Evolutionary conservation across 2,888 invertebrate genomes (phyloP).

Genomic region (Lamellibrachia columna): DNA sequence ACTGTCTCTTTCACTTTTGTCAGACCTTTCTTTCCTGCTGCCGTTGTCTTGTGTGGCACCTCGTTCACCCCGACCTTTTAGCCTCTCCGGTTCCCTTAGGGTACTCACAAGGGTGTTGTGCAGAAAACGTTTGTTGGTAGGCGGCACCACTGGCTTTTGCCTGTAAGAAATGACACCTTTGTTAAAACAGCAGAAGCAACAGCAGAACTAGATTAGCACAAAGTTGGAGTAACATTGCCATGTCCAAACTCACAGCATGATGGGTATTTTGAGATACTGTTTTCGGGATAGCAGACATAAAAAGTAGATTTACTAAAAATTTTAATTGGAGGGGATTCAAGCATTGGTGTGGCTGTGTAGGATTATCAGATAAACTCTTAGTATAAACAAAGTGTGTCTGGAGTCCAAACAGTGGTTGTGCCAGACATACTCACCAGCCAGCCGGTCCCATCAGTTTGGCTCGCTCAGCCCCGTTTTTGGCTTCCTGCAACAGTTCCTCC

Average conservation of each 20-base stretch:
- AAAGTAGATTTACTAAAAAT: too few relatives aligned
- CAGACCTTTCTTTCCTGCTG: neutral
- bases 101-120: slow-evolving; percentile 58
- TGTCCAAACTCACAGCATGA: too few relatives aligned
- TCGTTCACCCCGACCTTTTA: slow-evolving; percentile 26
- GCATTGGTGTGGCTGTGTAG: too few relatives aligned
- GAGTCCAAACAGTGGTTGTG: neutral
- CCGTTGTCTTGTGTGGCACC: neutral
- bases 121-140: slow-evolving; percentile 57
- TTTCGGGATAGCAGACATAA: too few relatives aligned
- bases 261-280: too few relatives aligned
- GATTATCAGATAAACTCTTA: too few relatives aligned
- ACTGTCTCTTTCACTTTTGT: neutral
- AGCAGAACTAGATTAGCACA: neutral
- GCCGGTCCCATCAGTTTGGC: slow-evolving; percentile 73
- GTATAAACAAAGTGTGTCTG: too few relatives aligned
- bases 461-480: slow-evolving; percentile 72
- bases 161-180: slow-evolving; percentile 39
- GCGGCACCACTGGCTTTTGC: slow-evolving; percentile 51
- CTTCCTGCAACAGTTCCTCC: slow-evolving; percentile 73
- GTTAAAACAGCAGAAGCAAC: neutral
- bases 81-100: slow-evolving; percentile 33
- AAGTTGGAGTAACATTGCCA: neutral
- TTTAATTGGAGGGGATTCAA: too few relatives aligned
- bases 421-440: slow-evolving; percentile 69